Evolutionary conservation across 2,113 vertebrate genomes (phyloP).

Genomic region (Mystacornis crossleyi): DNA sequence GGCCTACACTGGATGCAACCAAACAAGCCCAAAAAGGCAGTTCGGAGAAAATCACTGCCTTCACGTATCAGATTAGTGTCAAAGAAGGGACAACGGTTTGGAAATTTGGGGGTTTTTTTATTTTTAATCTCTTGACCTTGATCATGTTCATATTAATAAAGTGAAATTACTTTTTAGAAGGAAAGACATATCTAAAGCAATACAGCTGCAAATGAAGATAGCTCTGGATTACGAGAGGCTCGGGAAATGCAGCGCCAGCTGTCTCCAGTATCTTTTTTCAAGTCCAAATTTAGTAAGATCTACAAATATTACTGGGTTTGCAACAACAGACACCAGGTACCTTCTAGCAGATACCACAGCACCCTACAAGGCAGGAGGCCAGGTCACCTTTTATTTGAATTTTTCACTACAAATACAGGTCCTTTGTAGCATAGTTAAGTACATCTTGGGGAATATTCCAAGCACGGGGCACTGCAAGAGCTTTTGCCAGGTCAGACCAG

Average conservation of each 20-base stretch:
- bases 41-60: background rate
- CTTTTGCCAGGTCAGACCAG: background rate
- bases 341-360: background rate
- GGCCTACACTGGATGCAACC: background rate
- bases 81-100: background rate
- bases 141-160: background rate
- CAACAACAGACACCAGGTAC: background rate
- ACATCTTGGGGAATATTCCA: background rate
- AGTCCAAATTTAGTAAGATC: background rate
- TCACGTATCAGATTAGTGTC: background rate
- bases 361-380: background rate
- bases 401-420: background rate
- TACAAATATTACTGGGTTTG: background rate
- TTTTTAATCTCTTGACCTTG: background rate
- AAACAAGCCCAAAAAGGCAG: background rate
- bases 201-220: background rate
- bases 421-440: background rate
- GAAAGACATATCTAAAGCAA: background rate
- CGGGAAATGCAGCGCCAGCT: background rate
- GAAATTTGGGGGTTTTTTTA: fast-evolving
- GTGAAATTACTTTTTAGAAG: background rate
- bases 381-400: background rate
- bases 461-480: background rate
- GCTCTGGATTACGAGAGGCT: background rate
- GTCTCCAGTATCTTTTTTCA: background rate